A percentile compares a stretch with the other conserved stretches of the same genome.
Conservation (phyloP, 2,888 invertebrate genomes). For the Galeopsomyia nigrocyanea region DNA sequence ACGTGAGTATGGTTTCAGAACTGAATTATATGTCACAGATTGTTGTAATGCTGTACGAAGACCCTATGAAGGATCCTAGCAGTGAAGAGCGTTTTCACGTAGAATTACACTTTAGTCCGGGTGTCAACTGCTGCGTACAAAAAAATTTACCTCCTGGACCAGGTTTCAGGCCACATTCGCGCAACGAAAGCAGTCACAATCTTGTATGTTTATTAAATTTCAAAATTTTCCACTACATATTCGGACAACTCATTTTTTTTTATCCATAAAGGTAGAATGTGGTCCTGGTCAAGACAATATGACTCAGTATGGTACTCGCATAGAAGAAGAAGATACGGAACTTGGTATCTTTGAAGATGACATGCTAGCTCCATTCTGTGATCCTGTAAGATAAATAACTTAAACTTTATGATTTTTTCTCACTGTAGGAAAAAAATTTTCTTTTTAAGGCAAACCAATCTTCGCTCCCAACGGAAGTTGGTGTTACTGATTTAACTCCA, state of each 20-base stretch:
- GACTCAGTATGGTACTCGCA: slow-evolving; percentile 71
- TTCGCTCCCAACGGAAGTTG: slow-evolving; percentile 59
- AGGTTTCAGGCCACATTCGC: slow-evolving; percentile 91
- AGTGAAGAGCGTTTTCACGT: slow-evolving; percentile 97
- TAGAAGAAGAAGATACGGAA: slow-evolving; percentile 74
- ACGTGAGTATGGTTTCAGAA: slow-evolving; percentile 97
- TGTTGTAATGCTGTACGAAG: slow-evolving; percentile 98
- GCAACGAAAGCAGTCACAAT: slow-evolving; percentile 78
- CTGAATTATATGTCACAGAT: slow-evolving; percentile 99
- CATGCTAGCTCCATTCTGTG: slow-evolving; percentile 53
- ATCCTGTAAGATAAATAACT: slow-evolving; percentile 53
- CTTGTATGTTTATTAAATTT: slow-evolving; percentile 67
- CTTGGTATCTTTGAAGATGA: slow-evolving; percentile 63
- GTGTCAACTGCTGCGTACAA: slow-evolving; percentile 96
- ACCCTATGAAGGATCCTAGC: slow-evolving; percentile 93
- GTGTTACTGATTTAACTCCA: slow-evolving; percentile 58
- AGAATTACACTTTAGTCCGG: slow-evolving; percentile 98
- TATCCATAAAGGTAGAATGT: slow-evolving; percentile 55
- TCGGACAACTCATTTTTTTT: slow-evolving; percentile 23
- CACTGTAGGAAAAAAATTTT: slow-evolving; percentile 40
- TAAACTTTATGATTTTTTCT: slow-evolving; percentile 16
- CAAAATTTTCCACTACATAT: slow-evolving; percentile 2
- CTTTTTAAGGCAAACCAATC: slow-evolving; percentile 52
- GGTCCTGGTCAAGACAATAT: slow-evolving; percentile 59
- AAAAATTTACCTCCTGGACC: slow-evolving; percentile 94